Conservation (phyloP, 2,113 vertebrate species). For the Dipodomys merriami region DNA sequence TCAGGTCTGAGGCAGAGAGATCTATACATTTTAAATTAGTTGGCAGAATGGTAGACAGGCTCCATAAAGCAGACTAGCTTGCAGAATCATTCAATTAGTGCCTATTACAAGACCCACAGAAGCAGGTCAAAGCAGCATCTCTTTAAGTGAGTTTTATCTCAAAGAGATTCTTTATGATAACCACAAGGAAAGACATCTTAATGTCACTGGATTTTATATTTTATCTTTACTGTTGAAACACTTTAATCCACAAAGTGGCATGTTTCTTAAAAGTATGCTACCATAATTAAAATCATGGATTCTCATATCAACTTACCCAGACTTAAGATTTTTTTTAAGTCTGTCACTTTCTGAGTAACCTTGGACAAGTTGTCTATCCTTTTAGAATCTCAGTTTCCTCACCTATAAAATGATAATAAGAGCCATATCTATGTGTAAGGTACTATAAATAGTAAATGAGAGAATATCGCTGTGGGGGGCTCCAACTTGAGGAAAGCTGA, state of each 20-base stretch:
- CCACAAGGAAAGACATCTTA: constrained; percentile 30
- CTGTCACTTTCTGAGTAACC: not conserved
- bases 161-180: constrained; percentile 51
- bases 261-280: not conserved
- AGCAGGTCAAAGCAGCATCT: not conserved
- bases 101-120: constrained; percentile 52
- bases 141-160: constrained; percentile 39
- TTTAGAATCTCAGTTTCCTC: not conserved
- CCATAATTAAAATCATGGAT: not conserved
- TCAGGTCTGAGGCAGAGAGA: constrained; percentile 49
- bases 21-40: constrained; percentile 63
- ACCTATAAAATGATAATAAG: not conserved
- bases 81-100: constrained; percentile 65
- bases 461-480: not conserved
- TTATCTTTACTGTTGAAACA: constrained; percentile 32
- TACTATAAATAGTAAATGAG: not conserved
- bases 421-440: not conserved
- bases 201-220: constrained; percentile 1
- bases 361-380: not conserved
- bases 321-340: not conserved
- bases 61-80: constrained; percentile 38
- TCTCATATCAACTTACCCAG: not conserved
- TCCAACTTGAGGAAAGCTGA: too few relatives aligned
- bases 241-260: not conserved
- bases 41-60: constrained; percentile 44